Conservation (phyloP, 1,140 invertebrate species). For the Bursaphelenchus mucronatus region DNA sequence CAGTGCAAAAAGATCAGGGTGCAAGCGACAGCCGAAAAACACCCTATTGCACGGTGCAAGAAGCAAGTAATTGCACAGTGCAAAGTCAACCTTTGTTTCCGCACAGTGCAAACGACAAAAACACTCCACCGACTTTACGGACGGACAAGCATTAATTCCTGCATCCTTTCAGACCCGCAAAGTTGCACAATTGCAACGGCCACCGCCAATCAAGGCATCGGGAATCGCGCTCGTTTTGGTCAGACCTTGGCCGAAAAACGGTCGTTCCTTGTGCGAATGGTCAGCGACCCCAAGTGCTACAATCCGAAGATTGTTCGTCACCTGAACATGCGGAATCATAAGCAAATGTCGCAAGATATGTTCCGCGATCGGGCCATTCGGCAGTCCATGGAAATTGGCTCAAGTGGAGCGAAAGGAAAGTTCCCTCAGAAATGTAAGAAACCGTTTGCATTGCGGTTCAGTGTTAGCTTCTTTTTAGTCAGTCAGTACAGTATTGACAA, state of each 20-base stretch:
- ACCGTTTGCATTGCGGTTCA: constrained; percentile 4
- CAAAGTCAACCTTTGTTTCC: too few relatives aligned
- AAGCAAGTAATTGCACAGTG: too few relatives aligned
- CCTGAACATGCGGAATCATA: constrained; percentile 58
- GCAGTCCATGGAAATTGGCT: constrained; percentile 41
- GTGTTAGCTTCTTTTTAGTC: constrained; percentile 24
- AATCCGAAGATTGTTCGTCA: constrained; percentile 61
- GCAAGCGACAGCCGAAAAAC: too few relatives aligned
- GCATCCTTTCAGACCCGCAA: too few relatives aligned
- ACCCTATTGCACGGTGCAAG: too few relatives aligned
- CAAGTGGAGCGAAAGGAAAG: constrained; percentile 27
- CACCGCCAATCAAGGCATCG: constrained; percentile 22
- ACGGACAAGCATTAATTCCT: too few relatives aligned
- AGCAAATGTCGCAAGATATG: constrained; percentile 59
- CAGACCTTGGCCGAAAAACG: constrained; percentile 50
- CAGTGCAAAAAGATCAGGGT: too few relatives aligned
- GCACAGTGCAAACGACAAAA: too few relatives aligned
- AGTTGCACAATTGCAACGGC: constrained; percentile 14
- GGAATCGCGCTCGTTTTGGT: constrained; percentile 35
- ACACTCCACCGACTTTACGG: too few relatives aligned
- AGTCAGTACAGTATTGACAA: constrained; percentile 43
- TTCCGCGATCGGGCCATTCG: constrained; percentile 54
- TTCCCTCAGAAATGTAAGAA: constrained; percentile 36
- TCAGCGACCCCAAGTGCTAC: constrained; percentile 60
- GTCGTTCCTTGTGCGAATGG: constrained; percentile 59